Evolutionary conservation across 2,797 vertebrate species (phyloP), one percentile per base, ranked within the genome.

Genomic region (Natrix natrix): DNA sequence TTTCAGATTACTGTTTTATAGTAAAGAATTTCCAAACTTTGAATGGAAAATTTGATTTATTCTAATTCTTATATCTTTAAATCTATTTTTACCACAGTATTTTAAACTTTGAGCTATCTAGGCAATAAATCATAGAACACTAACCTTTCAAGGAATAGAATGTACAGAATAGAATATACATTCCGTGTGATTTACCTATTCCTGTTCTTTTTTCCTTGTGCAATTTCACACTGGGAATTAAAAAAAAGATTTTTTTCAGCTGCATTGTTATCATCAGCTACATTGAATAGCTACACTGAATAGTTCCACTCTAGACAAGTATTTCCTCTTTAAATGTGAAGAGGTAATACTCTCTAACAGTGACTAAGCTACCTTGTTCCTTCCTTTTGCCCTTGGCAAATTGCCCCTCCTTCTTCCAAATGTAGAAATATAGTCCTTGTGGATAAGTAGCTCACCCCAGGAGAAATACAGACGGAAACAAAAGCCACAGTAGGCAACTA

Each of bases 51-150:
- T 74, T 37, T 37, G 48, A 48, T 48, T 92, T 93, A 94, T 20
- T 3, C 0, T 94, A 94, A 97, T 94, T 91, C 91, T 91, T 96
- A 74, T 69, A 95, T 96, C 97, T 96, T 96, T 96, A 95, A 97
- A 98, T 97, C 97, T 98, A 97, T 97, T 97, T 96, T 94, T 94
- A 96, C 97, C 97, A 97, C 97, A 97, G 96, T 94, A 95, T 97
- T 98, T 96, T 97, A 95, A 6, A 94, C 93, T 92, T 97, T 95
- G 94, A 96, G 95, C 95, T 97, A 97, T 96, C 96, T 97, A 96
- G 55, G 96, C 95, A 97, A 95, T 96, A 97, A 96, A 97, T 57
- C 93, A 96, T 96, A 94, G 96, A 97, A 97, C 92, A 96, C 92
- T 95, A 93, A 95, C 94, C 28, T 0, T 92, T 95, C 92, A 0